Conservation (phyloP, 2,113 vertebrate species). For the Origma solitaria region DNA sequence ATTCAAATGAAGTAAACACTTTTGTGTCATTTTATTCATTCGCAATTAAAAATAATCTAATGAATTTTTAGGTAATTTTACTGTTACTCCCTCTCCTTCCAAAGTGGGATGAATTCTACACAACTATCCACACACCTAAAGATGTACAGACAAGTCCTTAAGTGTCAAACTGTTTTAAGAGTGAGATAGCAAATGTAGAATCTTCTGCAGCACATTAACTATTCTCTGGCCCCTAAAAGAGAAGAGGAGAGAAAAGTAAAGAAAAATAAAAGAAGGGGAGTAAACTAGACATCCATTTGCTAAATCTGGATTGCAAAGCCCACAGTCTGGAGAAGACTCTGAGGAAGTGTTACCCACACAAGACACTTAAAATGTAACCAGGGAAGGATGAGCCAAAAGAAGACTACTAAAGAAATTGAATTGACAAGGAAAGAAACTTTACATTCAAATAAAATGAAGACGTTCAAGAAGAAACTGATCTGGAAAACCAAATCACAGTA, state of each 20-base stretch:
- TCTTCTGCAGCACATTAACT: neutral
- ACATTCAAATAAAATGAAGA: neutral
- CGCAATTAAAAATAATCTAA: neutral
- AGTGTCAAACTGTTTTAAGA: neutral
- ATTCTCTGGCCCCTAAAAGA: neutral
- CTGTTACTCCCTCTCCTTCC: neutral
- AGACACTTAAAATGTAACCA: neutral
- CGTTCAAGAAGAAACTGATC: neutral
- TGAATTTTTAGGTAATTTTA: neutral
- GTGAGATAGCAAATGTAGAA: neutral
- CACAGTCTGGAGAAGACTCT: neutral
- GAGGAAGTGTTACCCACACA: neutral
- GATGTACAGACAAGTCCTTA: neutral
- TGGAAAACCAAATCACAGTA: neutral
- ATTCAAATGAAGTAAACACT: neutral
- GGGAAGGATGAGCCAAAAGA: neutral
- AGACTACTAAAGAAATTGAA: neutral
- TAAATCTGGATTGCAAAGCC: neutral
- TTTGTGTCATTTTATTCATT: neutral
- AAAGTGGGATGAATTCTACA: neutral
- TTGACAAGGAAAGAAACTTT: neutral
- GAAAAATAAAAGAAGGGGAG: rapidly evolving
- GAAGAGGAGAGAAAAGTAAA: neutral
- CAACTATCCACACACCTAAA: neutral
- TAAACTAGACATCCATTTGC: neutral